phyloP scores from a whole-genome alignment of 2,797 vertebrate genomes.

The Pempheris klunzingeri region DNA sequence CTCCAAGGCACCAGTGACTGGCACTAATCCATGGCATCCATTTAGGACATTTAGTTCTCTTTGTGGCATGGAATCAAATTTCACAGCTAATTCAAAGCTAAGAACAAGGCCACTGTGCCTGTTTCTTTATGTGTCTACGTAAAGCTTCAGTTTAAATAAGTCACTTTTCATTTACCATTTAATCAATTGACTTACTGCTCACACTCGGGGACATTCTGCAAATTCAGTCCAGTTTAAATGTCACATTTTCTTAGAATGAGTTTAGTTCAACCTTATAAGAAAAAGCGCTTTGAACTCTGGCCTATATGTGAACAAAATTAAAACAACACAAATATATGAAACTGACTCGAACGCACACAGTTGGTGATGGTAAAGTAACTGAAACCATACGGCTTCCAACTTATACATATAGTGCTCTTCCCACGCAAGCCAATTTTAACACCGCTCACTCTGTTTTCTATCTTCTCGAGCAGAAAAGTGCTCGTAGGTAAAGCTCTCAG shows the following conservation, averaged over 20 bases:
- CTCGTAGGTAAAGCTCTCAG: neutral
- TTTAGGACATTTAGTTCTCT: constrained; percentile 7
- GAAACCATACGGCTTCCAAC: constrained; percentile 38
- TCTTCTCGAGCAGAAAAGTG: constrained; percentile 8
- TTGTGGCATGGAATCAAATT: constrained; percentile 22
- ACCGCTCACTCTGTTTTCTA: neutral
- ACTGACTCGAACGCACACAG: constrained; percentile 19
- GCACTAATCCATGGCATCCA: constrained; percentile 25
- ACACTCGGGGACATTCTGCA: neutral
- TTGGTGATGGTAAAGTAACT: constrained; percentile 18
- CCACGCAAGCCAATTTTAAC: neutral
- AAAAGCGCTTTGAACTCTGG: constrained; percentile 13
- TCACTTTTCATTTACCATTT: constrained; percentile 8
- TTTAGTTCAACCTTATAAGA: neutral
- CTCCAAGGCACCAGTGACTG: neutral
- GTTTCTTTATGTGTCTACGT: neutral
- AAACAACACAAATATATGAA: constrained; percentile 29
- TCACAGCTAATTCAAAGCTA: constrained; percentile 37
- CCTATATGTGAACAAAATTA: constrained; percentile 18
- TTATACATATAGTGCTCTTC: neutral
- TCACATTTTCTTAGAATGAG: constrained; percentile 12
- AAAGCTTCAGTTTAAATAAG: constrained; percentile 8
- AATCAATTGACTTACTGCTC: constrained; percentile 14
- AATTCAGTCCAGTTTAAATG: neutral
- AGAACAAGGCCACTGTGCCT: neutral